Base-by-base conservation (phyloP, 2,888 invertebrate species). In the Drosophila mercatorum region DNA sequence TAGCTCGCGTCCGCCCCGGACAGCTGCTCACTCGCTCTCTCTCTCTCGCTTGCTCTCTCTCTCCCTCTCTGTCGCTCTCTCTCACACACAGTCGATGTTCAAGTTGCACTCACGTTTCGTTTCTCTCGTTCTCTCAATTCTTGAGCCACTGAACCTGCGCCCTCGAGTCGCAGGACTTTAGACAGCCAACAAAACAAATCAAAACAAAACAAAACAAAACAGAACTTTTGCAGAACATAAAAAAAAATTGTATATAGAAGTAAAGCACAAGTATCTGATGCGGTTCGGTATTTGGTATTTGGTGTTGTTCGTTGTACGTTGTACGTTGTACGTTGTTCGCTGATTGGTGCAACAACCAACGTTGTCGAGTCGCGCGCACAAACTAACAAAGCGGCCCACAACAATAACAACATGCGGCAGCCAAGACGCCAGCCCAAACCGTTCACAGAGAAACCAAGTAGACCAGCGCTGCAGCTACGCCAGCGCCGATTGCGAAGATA, bases 281-380 rank as follows among this genome's bases (percentile, higher is more conserved):
- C 28, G 43, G 36, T 62, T 74, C 51, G 63, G 12, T 62, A 43
- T 53, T 26, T 46, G 44, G 22, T 53, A 10, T 61, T 67, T n/a
- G 56, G 34, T 10, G 55, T 14, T 52, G 52, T 64, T 67, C 41
- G n/a, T n/a, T n/a, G n/a, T n/a, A n/a, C n/a, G 40, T n/a, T 43
- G 14, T 62, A 41, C 41, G 40, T n/a, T 38, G 14, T 62, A 44
- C 49, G 55, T 31, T 67, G 55, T 44, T 68, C 44, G 46, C 43
- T 55, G 62, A 28, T 43, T 53, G 62, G 61, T 69, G 78, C 71
- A 75, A 76, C 87, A 83, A 86, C 83, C 83, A 81, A 82, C 83
- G 69, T 80, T 80, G 66, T 78, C 63, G 78, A 88, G 72, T 73
- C 60, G 69, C 85, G 83, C 83, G 83, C 63, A 79, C 79, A 72